phyloP scores from a whole-genome alignment of 2,888 invertebrate genomes.

The Drosophila pegasa region DNA sequence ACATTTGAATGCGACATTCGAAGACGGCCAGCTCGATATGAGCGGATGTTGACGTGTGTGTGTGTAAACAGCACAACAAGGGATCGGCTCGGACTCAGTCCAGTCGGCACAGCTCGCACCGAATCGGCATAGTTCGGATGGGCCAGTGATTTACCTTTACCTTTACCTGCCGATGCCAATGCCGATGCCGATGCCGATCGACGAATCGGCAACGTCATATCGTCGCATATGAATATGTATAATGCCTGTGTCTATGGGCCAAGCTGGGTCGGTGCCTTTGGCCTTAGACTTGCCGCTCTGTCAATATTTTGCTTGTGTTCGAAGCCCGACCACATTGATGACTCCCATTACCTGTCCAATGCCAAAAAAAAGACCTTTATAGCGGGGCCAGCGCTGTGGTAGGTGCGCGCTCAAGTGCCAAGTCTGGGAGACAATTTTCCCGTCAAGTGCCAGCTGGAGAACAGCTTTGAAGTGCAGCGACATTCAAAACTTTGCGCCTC shows the following conservation, averaged over 20 bases:
- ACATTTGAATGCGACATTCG: slow-evolving; percentile 79
- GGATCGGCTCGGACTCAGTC: slow-evolving; percentile 19
- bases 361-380: slow-evolving; percentile 33
- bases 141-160: slow-evolving; percentile 45
- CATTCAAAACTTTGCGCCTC: slow-evolving; percentile 49
- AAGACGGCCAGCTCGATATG: slow-evolving; percentile 51
- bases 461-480: slow-evolving; percentile 72
- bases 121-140: slow-evolving; percentile 29
- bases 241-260: slow-evolving; percentile 25
- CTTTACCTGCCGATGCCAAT: slow-evolving; percentile 36
- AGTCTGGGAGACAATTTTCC: slow-evolving; percentile 58
- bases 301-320: slow-evolving; percentile 77
- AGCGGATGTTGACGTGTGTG: slow-evolving; percentile 64
- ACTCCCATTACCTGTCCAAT: slow-evolving; percentile 41
- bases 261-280: slow-evolving; percentile 66
- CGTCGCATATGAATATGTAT: slow-evolving; percentile 52
- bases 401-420: slow-evolving; percentile 72
- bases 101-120: slow-evolving; percentile 6
- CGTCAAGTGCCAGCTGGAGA: slow-evolving; percentile 51
- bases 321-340: slow-evolving; percentile 28
- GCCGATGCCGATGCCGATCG: slow-evolving; percentile 37
- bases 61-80: slow-evolving; percentile 67
- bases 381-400: slow-evolving; percentile 60
- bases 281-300: slow-evolving; percentile 75
- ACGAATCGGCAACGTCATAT: slow-evolving; percentile 77